Evolutionary conservation across 2,113 vertebrate genomes (phyloP).

Genomic region (Tricholaema leucomelas): DNA sequence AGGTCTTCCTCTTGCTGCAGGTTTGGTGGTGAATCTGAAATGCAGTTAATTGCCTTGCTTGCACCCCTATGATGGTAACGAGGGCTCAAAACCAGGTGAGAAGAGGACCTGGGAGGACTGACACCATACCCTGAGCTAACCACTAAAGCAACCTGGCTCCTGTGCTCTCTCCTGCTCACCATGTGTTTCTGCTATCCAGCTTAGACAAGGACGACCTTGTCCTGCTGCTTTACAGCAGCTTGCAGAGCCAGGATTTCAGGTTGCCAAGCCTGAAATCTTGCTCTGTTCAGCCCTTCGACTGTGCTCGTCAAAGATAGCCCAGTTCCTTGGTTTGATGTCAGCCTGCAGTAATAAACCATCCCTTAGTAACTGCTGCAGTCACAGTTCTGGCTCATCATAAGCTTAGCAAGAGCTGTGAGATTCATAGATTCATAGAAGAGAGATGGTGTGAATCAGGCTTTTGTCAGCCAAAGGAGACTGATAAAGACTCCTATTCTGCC

Average conservation of each 20-base stretch:
- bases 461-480: background rate
- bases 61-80: background rate
- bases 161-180: background rate
- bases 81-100: background rate
- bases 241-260: background rate
- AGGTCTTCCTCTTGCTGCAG: background rate
- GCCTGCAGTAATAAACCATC: background rate
- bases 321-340: background rate
- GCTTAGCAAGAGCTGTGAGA: background rate
- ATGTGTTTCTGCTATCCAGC: rapidly evolving
- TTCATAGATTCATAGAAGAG: too few species aligned
- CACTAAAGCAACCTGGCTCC: background rate
- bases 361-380: background rate
- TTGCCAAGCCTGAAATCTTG: background rate
- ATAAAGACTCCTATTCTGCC: background rate
- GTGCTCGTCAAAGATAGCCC: background rate
- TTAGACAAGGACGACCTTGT: background rate
- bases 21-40: background rate
- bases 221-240: background rate
- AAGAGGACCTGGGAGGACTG: background rate
- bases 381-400: background rate
- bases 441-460: background rate
- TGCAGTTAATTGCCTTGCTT: background rate
- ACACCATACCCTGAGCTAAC: too few species aligned
- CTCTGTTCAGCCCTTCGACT: background rate